Conservation (phyloP, 1,140 invertebrate genomes). For the Frieseomelitta varia region DNA sequence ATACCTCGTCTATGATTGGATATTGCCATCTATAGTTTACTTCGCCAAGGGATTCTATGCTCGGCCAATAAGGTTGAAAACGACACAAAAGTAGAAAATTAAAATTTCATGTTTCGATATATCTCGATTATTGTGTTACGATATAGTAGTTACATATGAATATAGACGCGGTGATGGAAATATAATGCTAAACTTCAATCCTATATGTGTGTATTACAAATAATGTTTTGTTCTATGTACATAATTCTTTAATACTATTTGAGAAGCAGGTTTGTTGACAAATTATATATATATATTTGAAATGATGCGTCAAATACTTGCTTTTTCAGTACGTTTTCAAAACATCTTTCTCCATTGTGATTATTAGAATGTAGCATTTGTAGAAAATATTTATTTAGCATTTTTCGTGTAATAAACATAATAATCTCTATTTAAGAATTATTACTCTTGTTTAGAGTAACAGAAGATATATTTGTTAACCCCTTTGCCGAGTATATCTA, state of each 20-base stretch:
- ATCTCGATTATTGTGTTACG: not conserved
- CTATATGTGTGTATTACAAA: not conserved
- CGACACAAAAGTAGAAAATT: not conserved
- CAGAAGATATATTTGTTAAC: not conserved
- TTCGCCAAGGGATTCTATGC: not conserved
- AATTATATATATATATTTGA: not conserved
- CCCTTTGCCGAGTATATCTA: not conserved
- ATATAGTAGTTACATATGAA: not conserved
- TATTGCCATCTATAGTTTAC: too few species aligned
- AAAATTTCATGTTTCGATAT: not conserved
- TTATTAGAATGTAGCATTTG: not conserved
- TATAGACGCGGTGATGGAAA: not conserved
- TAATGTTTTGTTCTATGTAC: not conserved
- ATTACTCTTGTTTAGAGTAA: not conserved
- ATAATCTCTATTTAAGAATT: not conserved
- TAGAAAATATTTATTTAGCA: not conserved
- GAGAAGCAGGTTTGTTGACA: conserved; percentile 22
- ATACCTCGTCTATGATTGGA: too few species aligned
- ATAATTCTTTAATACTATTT: not conserved
- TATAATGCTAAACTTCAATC: not conserved
- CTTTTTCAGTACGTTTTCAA: not conserved
- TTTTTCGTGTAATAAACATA: not conserved
- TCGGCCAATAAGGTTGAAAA: not conserved
- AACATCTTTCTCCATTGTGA: not conserved
- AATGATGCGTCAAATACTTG: conserved; percentile 1